These are phyloP conservation scores for Prionace glauca DNA, from an alignment of 2,797 vertebrate species.

Conservation along the genomic window DNA sequence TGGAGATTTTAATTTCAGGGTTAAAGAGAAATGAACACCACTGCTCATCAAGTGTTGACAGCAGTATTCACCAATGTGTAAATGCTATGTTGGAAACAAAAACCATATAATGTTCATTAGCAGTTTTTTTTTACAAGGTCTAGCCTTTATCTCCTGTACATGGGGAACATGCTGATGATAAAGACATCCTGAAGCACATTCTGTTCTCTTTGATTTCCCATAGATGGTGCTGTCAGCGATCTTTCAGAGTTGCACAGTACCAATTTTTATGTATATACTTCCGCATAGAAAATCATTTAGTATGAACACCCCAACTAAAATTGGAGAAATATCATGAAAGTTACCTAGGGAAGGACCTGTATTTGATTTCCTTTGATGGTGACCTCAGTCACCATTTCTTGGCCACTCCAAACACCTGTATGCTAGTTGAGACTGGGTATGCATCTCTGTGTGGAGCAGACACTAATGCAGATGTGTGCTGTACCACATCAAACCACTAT, in stretches of 20 bases:
- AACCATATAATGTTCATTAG: neutral
- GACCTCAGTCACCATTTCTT: neutral
- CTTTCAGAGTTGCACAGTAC: neutral
- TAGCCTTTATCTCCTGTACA: neutral
- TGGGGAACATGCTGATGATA: neutral
- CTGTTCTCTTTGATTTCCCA: neutral
- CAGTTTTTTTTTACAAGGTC: neutral
- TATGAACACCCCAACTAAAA: neutral
- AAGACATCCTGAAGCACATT: neutral
- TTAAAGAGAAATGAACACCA: neutral
- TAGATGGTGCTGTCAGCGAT: conserved; percentile 1
- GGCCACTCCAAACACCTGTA: neutral
- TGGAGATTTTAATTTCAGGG: neutral
- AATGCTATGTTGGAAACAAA: neutral
- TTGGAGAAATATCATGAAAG: neutral
- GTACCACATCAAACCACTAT: neutral
- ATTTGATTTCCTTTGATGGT: neutral
- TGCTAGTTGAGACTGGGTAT: neutral
- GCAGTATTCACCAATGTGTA: neutral
- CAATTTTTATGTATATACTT: neutral
- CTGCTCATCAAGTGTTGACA: neutral
- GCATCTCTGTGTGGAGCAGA: neutral
- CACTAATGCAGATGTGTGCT: neutral
- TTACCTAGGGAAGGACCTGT: neutral
- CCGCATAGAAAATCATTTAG: neutral